Percentiles rank a stretch among this genome's conserved stretches.
Conservation (phyloP, 2,113 vertebrate species). For the Macaca mulatta region DNA sequence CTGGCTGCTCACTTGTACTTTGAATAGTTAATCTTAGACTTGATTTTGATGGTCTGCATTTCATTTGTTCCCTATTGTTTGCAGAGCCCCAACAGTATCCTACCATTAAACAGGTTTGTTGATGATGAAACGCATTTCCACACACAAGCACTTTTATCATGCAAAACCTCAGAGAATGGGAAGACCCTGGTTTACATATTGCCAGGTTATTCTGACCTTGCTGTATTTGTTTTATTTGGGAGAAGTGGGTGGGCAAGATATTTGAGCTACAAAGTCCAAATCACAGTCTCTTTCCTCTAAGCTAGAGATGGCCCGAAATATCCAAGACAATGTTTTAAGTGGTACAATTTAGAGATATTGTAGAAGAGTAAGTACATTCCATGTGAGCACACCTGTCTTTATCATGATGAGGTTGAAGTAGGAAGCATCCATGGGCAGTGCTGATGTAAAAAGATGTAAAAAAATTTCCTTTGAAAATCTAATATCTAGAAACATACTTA, state of each 20-base stretch:
- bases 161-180: not conserved
- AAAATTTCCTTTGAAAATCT: not conserved
- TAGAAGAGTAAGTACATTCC: not conserved
- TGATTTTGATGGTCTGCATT: not conserved
- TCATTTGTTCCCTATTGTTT: not conserved
- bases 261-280: not conserved
- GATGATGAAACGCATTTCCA: conserved; percentile 17
- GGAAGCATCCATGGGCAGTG: no score
- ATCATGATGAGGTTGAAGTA: not conserved
- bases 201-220: not conserved
- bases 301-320: not conserved
- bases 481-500: not conserved
- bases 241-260: not conserved
- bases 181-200: not conserved
- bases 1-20: not conserved
- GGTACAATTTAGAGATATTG: not conserved
- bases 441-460: not conserved
- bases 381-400: not conserved
- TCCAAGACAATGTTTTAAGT: not conserved
- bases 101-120: conserved; percentile 13
- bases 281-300: not conserved
- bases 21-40: conserved; percentile 48
- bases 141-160: not conserved
- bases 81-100: not conserved
- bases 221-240: conserved; percentile 9